Evolutionary conservation across 2,888 invertebrate species (phyloP), one percentile per base, ranked within the genome.

Genomic region (Caenorhabditis sinica): DNA sequence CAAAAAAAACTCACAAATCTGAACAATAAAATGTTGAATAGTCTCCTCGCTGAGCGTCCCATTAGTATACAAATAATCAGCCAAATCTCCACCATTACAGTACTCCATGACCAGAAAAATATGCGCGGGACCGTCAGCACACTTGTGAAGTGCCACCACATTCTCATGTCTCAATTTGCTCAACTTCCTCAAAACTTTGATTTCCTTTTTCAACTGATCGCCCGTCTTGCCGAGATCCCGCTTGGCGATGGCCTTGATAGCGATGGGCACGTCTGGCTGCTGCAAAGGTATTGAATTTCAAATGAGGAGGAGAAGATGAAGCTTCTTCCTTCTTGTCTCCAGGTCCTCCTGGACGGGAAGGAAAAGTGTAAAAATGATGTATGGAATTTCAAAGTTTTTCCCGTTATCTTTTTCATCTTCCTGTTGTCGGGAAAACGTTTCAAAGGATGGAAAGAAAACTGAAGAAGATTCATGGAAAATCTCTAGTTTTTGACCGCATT

Each of bases 71-170:
- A 99, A 95, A 94, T 98, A 99, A 94, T 99, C 99, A 28, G 98
- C 97, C 93, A 99, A 94, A 94, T 99, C 99, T 28, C 99, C 98
- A 68, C 98, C 98, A 95, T 99, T 99, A 94, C 99, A 99, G 94
- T 82, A 91, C 95, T 99, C 98, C 98, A 98, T 99, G 91, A 99
- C 97, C 92, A 99, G 95, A 94, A 96, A 97, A 89, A 99, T 98
- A 94, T 97, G 96, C 91, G 96, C 95, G 87, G 96, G 95, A 82
- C 97, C 96, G 94, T 99, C 98, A 95, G 97, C 97, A 94, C 98
- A 99, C 94, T 98, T 97, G 93, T 97, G 95, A 92, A 99, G 95
- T 43, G 97, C 96, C 73, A 99, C 99, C 88, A 99, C 96, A 95
- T 99, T 98, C 93, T 98, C 97, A 95, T 99, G 98, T 93, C 98